Conservation (phyloP, 2,113 vertebrate genomes). For the Osmerus mordax region DNA sequence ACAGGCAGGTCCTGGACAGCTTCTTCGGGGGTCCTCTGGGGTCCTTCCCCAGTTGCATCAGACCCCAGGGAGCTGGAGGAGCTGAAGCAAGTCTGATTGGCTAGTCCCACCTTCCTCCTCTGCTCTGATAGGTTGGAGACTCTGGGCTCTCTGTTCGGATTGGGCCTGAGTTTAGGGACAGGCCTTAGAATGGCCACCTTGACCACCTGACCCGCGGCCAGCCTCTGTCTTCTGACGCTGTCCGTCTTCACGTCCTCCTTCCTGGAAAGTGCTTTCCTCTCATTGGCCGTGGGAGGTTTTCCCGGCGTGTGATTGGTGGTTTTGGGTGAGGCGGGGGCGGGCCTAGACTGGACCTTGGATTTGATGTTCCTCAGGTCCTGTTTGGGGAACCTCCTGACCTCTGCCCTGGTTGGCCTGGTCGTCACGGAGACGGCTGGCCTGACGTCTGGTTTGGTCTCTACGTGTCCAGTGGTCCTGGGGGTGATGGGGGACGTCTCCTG, state of each 20-base stretch:
- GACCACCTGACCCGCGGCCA: conserved; percentile 27
- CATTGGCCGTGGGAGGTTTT: conserved; percentile 18
- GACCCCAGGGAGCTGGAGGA: conserved; percentile 32
- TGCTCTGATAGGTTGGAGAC: not conserved
- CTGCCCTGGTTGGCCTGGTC: conserved; percentile 10
- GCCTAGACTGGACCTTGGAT: conserved; percentile 49
- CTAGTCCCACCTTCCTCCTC: not conserved
- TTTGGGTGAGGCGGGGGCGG: conserved; percentile 21
- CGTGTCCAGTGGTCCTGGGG: not conserved
- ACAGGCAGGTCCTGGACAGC: conserved; percentile 2
- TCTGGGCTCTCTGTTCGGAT: conserved; percentile 7
- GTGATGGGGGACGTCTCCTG: too few relatives aligned
- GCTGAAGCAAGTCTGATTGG: conserved; percentile 8
- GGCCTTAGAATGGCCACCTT: conserved; percentile 38
- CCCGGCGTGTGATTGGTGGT: conserved; percentile 46
- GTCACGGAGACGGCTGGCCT: not conserved
- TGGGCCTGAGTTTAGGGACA: conserved; percentile 18
- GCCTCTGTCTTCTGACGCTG: conserved; percentile 29
- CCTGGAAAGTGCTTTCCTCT: conserved; percentile 28
- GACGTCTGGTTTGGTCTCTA: conserved; percentile 11
- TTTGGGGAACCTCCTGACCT: conserved; percentile 38
- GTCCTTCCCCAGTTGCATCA: conserved; percentile 18
- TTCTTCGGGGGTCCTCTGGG: not conserved
- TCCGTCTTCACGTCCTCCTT: conserved; percentile 33
- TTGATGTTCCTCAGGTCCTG: conserved; percentile 47